These are phyloP conservation scores for Orestias chungarensis DNA, from an alignment of 2,797 vertebrate species.

Conservation along the genomic window DNA sequence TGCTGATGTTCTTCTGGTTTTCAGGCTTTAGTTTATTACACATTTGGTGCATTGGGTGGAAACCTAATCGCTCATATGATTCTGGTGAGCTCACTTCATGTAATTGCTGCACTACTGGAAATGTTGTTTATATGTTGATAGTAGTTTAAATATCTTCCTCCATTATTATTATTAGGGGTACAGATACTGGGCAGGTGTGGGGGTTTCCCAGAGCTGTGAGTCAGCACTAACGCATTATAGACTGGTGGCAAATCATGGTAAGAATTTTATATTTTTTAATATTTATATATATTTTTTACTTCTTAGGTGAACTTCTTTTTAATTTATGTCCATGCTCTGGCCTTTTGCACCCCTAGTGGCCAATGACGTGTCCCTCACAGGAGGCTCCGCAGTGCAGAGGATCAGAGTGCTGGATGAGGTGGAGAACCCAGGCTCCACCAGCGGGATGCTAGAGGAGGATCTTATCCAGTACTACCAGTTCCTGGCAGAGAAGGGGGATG, in stretches of 20 bases:
- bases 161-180: conserved; percentile 85
- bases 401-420: conserved; percentile 94
- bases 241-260: conserved; percentile 95
- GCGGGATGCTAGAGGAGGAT: conserved; percentile 97
- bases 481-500: conserved; percentile 96
- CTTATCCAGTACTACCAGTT: conserved; percentile 99
- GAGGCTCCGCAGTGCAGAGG: conserved; percentile 94
- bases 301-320: not conserved
- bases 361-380: conserved; percentile 94
- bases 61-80: conserved; percentile 97
- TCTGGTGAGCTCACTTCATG: conserved; percentile 83
- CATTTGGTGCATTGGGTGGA: conserved; percentile 95
- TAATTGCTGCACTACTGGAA: not conserved
- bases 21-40: conserved; percentile 97
- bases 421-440: conserved; percentile 95
- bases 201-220: conserved; percentile 97
- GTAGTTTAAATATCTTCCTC: not conserved
- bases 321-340: not conserved
- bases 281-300: not conserved
- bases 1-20: not conserved
- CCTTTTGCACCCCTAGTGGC: conserved; percentile 68
- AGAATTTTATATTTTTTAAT: conserved; percentile 7
- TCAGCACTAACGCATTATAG: conserved; percentile 96
- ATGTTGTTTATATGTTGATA: not conserved
- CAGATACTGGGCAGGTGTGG: conserved; percentile 96